Evolutionary conservation across 2,797 vertebrate genomes (phyloP).

Genomic region (Mormyrus hasselquistii): DNA sequence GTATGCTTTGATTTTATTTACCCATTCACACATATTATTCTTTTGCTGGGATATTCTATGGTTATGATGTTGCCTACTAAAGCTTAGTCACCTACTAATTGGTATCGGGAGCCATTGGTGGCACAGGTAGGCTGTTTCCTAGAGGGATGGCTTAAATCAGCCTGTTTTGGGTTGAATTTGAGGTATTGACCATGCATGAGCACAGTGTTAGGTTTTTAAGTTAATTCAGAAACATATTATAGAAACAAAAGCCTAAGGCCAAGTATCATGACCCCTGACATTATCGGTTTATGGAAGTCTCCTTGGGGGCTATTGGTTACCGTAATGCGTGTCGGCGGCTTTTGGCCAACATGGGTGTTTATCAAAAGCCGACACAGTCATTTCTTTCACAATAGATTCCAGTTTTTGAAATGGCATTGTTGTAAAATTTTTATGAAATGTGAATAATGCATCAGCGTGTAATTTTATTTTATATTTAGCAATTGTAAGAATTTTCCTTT

Average conservation of each 20-base stretch:
- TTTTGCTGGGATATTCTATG: background rate
- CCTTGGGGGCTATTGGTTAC: slow-evolving; percentile 29
- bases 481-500: background rate
- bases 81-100: background rate
- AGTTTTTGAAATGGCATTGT: background rate
- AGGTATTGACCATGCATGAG: background rate
- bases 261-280: background rate
- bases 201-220: background rate
- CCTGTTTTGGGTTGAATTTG: background rate
- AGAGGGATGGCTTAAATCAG: background rate
- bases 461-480: background rate
- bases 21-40: background rate
- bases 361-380: background rate
- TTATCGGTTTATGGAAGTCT: slow-evolving; percentile 43
- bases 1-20: background rate
- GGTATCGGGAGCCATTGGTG: background rate
- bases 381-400: background rate
- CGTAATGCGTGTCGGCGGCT: background rate
- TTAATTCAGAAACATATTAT: background rate
- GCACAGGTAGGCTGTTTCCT: background rate
- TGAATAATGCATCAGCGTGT: background rate
- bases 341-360: slow-evolving; percentile 2
- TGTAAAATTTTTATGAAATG: background rate
- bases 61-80: background rate
- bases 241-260: background rate